A percentile compares a stretch with the other conserved stretches of the same genome.
These are phyloP conservation scores for Aquatica leii DNA, from an alignment of 2,888 invertebrate species.

Conservation along the genomic window DNA sequence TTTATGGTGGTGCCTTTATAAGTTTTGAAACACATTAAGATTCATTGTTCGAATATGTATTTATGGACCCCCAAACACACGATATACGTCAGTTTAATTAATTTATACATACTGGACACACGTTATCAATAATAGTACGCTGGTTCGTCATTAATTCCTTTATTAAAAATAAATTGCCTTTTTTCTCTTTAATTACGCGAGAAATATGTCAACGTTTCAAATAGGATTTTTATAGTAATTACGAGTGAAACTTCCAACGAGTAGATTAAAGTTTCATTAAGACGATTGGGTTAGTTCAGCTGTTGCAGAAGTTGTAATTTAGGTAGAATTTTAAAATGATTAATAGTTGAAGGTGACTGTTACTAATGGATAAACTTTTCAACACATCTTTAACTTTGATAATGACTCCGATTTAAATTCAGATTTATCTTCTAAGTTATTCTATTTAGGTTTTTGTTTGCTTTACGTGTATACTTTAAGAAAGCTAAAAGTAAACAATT, in stretches of 20 bases:
- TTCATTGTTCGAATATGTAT: not conserved
- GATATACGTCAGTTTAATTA: not conserved
- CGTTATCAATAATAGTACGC: slow-evolving; percentile 2
- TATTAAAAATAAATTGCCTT: slow-evolving; percentile 2
- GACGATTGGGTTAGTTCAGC: slow-evolving; percentile 4
- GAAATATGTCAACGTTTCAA: not conserved
- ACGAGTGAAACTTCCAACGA: not conserved
- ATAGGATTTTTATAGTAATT: slow-evolving; percentile 1
- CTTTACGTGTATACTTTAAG: too few species aligned
- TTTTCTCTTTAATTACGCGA: not conserved
- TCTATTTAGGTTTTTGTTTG: too few species aligned
- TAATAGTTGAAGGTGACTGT: slow-evolving; percentile 26
- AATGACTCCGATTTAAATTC: slow-evolving; percentile 8
- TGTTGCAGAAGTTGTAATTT: slow-evolving; percentile 13
- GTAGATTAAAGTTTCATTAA: slow-evolving; percentile 8
- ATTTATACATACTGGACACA: not conserved
- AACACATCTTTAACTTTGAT: slow-evolving; percentile 9
- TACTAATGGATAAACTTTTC: slow-evolving; percentile 31
- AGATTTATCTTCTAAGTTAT: too few species aligned
- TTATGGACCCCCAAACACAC: too few species aligned
- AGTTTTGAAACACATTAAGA: not conserved
- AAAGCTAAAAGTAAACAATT: too few species aligned
- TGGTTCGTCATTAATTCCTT: slow-evolving; percentile 1
- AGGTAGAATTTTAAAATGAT: slow-evolving; percentile 20
- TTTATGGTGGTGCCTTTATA: slow-evolving; percentile 5